Percentiles rank a stretch among this genome's conserved stretches.
Evolutionary conservation across 1,140 invertebrate species (phyloP).

Genomic region (Luehdorfia chinensis): DNA sequence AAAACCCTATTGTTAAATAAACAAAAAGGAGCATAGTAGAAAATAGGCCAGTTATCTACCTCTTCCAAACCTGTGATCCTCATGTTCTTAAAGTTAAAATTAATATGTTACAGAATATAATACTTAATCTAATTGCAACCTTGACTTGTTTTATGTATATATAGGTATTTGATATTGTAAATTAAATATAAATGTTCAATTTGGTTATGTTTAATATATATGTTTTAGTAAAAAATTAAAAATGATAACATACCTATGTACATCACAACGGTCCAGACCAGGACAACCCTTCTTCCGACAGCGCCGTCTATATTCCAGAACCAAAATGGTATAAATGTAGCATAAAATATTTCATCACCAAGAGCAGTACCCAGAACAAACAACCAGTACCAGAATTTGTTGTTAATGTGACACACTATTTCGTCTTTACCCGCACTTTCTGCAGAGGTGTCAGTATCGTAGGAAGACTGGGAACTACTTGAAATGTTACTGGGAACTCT

Average conservation of each 20-base stretch:
- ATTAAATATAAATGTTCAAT: no score
- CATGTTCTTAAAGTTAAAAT: no score
- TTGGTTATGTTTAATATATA: no score
- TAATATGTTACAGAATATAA: no score
- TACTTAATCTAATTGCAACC: no score
- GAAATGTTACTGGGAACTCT: slow-evolving; percentile 54
- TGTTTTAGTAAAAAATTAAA: no score
- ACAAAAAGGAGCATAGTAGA: no score
- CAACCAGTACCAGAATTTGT: slow-evolving; percentile 91
- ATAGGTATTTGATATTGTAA: no score
- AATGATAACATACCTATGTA: slow-evolving; percentile 81
- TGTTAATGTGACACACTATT: slow-evolving; percentile 78
- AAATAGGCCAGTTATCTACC: no score
- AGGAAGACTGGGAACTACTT: slow-evolving; percentile 54
- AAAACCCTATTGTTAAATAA: no score
- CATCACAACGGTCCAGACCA: slow-evolving; percentile 92
- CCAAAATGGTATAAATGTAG: slow-evolving; percentile 92
- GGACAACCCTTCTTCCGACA: slow-evolving; percentile 86
- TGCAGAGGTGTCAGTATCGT: slow-evolving; percentile 51
- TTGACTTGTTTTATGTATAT: no score
- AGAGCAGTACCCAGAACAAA: slow-evolving; percentile 90
- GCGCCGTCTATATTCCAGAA: slow-evolving; percentile 95
- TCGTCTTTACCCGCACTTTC: slow-evolving; percentile 44
- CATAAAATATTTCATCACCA: slow-evolving; percentile 94
- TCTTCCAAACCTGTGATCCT: no score